These are phyloP conservation scores for Brachionus manjavacas DNA, from an alignment of 1,140 invertebrate genomes.

Conservation along the genomic window DNA sequence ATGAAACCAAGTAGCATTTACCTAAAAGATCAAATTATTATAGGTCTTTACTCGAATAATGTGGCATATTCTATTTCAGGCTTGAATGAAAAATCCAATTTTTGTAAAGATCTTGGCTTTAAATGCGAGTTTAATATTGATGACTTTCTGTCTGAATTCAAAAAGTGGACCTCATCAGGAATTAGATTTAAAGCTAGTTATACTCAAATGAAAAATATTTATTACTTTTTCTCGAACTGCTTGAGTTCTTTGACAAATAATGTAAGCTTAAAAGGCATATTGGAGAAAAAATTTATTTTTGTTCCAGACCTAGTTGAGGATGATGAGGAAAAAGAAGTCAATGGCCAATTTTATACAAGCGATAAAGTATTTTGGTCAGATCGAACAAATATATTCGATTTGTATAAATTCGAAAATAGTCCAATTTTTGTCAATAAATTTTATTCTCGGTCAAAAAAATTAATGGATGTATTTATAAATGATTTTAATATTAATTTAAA, in stretches of 20 bases:
- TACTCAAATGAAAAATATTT: conserved; percentile 9
- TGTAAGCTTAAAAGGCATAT: background rate
- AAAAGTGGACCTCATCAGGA: background rate
- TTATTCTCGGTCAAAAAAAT: background rate
- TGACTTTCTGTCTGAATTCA: background rate
- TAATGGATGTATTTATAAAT: background rate
- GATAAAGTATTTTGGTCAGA: background rate
- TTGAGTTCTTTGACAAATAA: background rate
- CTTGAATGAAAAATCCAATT: conserved; percentile 3
- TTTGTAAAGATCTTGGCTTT: background rate
- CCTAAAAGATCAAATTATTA: background rate
- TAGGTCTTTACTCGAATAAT: background rate
- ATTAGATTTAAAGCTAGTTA: background rate
- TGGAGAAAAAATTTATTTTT: background rate
- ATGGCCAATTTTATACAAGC: background rate
- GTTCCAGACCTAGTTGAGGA: background rate
- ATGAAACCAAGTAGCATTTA: background rate
- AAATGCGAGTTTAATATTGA: background rate
- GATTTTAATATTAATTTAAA: background rate
- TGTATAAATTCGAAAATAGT: background rate
- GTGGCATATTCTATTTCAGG: background rate
- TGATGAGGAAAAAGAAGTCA: background rate
- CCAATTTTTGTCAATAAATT: background rate
- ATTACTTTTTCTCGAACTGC: background rate
- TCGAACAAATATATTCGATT: background rate